Percentiles rank a stretch among this genome's conserved stretches.
These are phyloP conservation scores for Typhlichthys subterraneus DNA, from an alignment of 2,797 vertebrate species.

Conservation along the genomic window DNA sequence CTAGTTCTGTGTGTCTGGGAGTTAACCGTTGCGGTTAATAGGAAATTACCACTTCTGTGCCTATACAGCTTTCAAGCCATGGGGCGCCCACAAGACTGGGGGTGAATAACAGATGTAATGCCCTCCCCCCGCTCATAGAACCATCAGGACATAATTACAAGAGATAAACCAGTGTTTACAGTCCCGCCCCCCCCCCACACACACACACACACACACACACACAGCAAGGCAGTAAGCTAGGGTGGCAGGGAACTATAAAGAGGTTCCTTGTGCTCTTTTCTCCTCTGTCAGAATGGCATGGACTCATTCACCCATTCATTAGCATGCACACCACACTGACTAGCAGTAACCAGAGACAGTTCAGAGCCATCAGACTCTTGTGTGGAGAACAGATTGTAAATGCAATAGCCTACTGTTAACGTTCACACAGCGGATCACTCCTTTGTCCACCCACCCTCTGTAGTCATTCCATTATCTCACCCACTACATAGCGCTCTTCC, in stretches of 20 bases:
- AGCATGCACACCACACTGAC: slow-evolving; percentile 68
- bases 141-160: slow-evolving; percentile 5
- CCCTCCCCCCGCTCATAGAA: neutral
- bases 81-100: neutral
- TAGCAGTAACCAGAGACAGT: slow-evolving; percentile 57
- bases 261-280: slow-evolving; percentile 64
- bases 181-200: neutral
- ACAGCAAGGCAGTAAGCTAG: slow-evolving; percentile 42
- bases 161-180: slow-evolving; percentile 17
- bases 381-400: slow-evolving; percentile 40
- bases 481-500: slow-evolving; percentile 16
- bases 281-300: slow-evolving; percentile 63
- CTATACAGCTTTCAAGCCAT: neutral
- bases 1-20: neutral
- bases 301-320: slow-evolving; percentile 71
- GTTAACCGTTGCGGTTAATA: neutral
- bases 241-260: slow-evolving; percentile 60
- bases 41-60: neutral
- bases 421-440: slow-evolving; percentile 9
- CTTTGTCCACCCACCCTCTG: slow-evolving; percentile 32
- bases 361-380: slow-evolving; percentile 51
- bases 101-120: neutral
- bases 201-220: too few species aligned
- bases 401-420: slow-evolving; percentile 19
- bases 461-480: slow-evolving; percentile 10